Conservation (phyloP, 2,888 invertebrate species). For the Tupiocoris notatus region DNA sequence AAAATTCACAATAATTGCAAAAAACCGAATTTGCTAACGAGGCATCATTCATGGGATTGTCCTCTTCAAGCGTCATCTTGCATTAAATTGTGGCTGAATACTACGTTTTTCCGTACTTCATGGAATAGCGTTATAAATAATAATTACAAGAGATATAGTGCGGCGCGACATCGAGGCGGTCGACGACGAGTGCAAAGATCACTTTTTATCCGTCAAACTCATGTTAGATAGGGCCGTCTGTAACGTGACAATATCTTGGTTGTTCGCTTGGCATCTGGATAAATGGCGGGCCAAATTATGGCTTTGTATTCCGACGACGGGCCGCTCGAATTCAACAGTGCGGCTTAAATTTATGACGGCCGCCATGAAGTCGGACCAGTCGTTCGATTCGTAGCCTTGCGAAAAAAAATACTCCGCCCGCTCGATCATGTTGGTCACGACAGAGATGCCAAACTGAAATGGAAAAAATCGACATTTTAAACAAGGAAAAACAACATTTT, state of each 20-base stretch:
- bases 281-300: slow-evolving; percentile 46
- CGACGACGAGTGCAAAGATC: not conserved
- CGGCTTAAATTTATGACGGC: slow-evolving; percentile 38
- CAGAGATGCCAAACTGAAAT: slow-evolving; percentile 61
- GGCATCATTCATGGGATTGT: too few species aligned
- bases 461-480: too few species aligned
- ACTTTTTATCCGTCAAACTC: slow-evolving; percentile 28
- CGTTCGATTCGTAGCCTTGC: slow-evolving; percentile 53
- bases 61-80: too few species aligned
- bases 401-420: slow-evolving; percentile 54
- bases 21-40: too few species aligned
- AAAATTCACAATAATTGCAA: too few species aligned
- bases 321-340: slow-evolving; percentile 43
- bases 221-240: slow-evolving; percentile 43
- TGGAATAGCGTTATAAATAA: not conserved
- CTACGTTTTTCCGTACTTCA: too few species aligned
- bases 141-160: not conserved
- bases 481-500: too few species aligned
- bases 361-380: slow-evolving; percentile 50
- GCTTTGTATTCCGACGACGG: slow-evolving; percentile 48
- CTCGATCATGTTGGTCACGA: slow-evolving; percentile 58
- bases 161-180: not conserved
- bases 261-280: slow-evolving; percentile 32
- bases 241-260: slow-evolving; percentile 36
- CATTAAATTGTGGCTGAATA: too few species aligned